Base-by-base conservation (phyloP, 2,888 invertebrate species). In the Drosophila anomalata region DNA sequence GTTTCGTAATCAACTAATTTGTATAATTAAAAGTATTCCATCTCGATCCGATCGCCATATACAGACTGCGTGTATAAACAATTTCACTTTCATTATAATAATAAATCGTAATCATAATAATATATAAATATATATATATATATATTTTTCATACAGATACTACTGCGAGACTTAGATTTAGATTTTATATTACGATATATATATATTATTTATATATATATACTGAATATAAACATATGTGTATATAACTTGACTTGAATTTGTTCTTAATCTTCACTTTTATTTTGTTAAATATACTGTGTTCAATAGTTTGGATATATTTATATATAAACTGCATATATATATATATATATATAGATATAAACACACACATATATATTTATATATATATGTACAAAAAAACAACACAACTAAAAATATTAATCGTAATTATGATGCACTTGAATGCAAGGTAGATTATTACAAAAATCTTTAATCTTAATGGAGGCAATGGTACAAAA, bases 1-100 rank as follows among this genome's bases (percentile, higher is more conserved):
- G 46, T 68, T 68, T 44, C 63, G 56, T 44, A 57, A 46, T 67
- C 70, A 67, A 58, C 71, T 67, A 67, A 67, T 70, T 67, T 66
- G 56, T 66, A 55, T 66, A 48, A 55, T 42, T 65, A 67, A 46
- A 67, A 22, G 36, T 65, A 44, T 44, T 62, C 39, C 26, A 20
- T 33, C n/a, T 46, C 33, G n/a, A 31, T n/a, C 11, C n/a, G 33
- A 24, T 33, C 24, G 31, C 24, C 9, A 22, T 8, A 39, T 14
- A 41, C 9, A 33, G 17, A 17, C 17, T 8, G 2, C 0, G 8
- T 8, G 29, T 29, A 8, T 29, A 41, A 67, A 55, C 56, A 56
- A 67, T 29, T 68, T 44, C 36, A 42, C 41, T 50, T 48, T 55
- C 24, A 66, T 53, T 66, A 50, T 66, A 50, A 44, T 42, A 54